Evolutionary conservation across 2,888 invertebrate species (phyloP), one percentile per base, ranked within the genome.

Genomic region (Nysson spinosus): DNA sequence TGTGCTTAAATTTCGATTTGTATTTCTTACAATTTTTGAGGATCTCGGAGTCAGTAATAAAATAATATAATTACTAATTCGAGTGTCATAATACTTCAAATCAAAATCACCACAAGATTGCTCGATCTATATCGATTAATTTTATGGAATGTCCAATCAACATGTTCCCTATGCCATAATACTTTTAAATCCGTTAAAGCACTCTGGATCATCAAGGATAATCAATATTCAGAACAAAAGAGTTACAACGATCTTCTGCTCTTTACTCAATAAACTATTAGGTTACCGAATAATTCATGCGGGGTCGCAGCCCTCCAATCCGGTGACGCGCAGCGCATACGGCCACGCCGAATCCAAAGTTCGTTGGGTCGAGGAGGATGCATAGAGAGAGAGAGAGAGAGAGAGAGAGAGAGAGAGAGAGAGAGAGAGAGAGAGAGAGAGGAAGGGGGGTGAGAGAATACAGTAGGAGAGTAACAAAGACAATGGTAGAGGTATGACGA

Each of bases 241-340:
- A 64, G 57, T 47, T 67, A 58, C 56, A 56, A 30, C 74, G 61
- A 69, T 64, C 70, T 57, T 60, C 56, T 57, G 70, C 55, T 73
- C 72, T 64, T 74, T 69, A 60, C 70, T 74, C 58, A 72, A 75
- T 68, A 77, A 77, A 71, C 77, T 75, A 80, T 79, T 75, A 75
- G 61, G 67, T 75, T 70, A 66, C 58, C 60, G 74, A 78, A 79
- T 80, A 78, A 78, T 78, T 77, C 76, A 77, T 79, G 71, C 66
- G 61, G 60, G 70, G 69, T 75, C 63, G 69, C 68, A 69, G 63
- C 69, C 72, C 69, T 63, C 72, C 75, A 74, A 75, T 72, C 68
- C 68, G 68, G 54, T 65, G 51, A 63, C 61, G 70, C 63, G 64
- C 35, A 57, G 28, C 49, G 47, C 50, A 43, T 49, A 61, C 70